phyloP scores from a whole-genome alignment of 2,797 vertebrate species.

The Sciaenops ocellatus region DNA sequence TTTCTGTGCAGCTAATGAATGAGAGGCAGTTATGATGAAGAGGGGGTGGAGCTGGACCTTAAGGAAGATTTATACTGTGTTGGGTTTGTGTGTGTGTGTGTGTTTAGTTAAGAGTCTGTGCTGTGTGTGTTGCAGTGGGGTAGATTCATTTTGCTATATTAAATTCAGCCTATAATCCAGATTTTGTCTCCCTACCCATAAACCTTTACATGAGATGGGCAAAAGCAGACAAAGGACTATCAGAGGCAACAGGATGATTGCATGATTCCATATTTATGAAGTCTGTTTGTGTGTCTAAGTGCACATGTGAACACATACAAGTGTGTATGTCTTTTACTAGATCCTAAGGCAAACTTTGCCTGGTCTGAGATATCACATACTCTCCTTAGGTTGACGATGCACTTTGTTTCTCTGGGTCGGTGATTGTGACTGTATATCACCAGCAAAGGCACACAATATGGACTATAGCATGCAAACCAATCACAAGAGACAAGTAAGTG shows the following conservation, averaged over 20 bases:
- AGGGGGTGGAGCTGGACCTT: constrained; percentile 82
- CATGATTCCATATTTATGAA: constrained; percentile 35
- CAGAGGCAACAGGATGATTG: constrained; percentile 43
- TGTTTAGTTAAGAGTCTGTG: constrained; percentile 20
- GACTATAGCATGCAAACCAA: neutral
- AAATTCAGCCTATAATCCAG: constrained; percentile 80
- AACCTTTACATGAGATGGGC: constrained; percentile 59
- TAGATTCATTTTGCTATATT: constrained; percentile 83
- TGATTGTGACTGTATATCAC: neutral
- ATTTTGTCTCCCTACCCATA: constrained; percentile 64
- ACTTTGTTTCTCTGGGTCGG: neutral
- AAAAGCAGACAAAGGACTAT: constrained; percentile 74
- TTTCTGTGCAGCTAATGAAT: constrained; percentile 74
- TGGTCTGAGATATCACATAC: neutral
- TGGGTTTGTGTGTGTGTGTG: constrained; percentile 35
- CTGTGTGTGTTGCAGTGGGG: constrained; percentile 57
- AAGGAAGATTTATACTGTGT: constrained; percentile 83
- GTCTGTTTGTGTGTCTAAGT: neutral
- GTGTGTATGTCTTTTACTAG: neutral
- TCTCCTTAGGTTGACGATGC: neutral
- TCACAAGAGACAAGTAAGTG: neutral
- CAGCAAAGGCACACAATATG: neutral
- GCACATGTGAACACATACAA: neutral
- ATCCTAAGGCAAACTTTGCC: neutral
- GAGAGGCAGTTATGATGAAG: constrained; percentile 83